phyloP scores from a whole-genome alignment of 30 jellyfish, hydroid and myxozoan species.

The Catostylus mosaicus region DNA sequence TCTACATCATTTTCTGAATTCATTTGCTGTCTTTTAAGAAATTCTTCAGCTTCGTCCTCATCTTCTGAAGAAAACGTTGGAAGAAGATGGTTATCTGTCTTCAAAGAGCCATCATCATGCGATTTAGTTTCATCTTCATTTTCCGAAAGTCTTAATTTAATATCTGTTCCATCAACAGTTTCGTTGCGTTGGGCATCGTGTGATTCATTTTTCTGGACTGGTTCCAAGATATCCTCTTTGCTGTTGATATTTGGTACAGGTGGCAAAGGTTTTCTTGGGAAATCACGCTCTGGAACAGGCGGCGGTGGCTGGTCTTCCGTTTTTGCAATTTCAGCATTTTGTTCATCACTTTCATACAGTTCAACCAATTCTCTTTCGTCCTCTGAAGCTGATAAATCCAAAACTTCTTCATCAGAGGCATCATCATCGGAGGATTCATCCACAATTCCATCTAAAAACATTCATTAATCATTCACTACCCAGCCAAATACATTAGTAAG shows the following conservation, averaged over 20 bases:
- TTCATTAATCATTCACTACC: no score
- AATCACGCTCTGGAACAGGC: slow-evolving; percentile 2
- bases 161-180: slow-evolving; percentile 2
- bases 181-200: neutral
- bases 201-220: neutral
- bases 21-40: neutral
- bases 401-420: slow-evolving; percentile 72
- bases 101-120: neutral
- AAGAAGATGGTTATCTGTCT: neutral
- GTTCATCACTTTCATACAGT: slow-evolving; percentile 55
- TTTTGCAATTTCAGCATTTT: slow-evolving; percentile 11
- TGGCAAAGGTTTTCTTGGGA: slow-evolving; percentile 55
- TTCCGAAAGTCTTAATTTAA: neutral
- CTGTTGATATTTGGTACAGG: slow-evolving; percentile 22
- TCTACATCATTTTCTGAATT: neutral
- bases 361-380: slow-evolving; percentile 47
- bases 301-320: slow-evolving; percentile 14
- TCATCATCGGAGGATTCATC: slow-evolving; percentile 72
- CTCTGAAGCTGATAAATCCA: slow-evolving; percentile 74
- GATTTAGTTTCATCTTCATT: neutral
- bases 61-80: slow-evolving; percentile 19
- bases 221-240: neutral
- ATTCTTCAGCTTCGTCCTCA: slow-evolving; percentile 6
- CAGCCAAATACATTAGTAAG: no score
- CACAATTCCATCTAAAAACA: slow-evolving; percentile 46